These are phyloP conservation scores for Parotia lawesii DNA, from an alignment of 2,113 vertebrate species.

Conservation along the genomic window DNA sequence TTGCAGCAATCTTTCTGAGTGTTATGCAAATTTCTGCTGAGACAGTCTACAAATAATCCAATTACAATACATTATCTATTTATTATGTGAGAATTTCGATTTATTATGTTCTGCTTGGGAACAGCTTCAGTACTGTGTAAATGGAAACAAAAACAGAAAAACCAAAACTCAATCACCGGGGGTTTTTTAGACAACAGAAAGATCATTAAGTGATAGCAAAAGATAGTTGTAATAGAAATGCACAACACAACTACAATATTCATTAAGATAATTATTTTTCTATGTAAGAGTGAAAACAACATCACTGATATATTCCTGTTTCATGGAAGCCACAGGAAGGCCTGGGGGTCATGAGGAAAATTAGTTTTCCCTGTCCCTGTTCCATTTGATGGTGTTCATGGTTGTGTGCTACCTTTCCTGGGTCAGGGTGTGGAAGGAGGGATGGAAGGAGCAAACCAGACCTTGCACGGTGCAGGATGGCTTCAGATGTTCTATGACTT, in stretches of 20 bases:
- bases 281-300: constrained; percentile 23
- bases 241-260: constrained; percentile 56
- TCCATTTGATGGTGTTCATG: background rate
- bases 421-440: background rate
- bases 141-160: constrained; percentile 52
- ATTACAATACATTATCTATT: constrained; percentile 43
- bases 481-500: background rate
- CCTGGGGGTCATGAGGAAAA: background rate
- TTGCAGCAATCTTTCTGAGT: background rate
- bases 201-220: constrained; percentile 73
- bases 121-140: constrained; percentile 40
- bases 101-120: constrained; percentile 23
- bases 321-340: background rate
- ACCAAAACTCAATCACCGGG: background rate
- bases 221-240: constrained; percentile 60
- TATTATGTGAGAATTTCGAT: constrained; percentile 46
- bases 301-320: constrained; percentile 38
- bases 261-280: constrained; percentile 33
- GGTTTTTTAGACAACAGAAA: constrained; percentile 62
- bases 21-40: constrained; percentile 27
- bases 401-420: background rate
- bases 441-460: background rate
- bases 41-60: constrained; percentile 37
- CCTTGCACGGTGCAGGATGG: background rate
- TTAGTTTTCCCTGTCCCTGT: background rate